Evolutionary conservation across 2,113 vertebrate species (phyloP).

Genomic region (Tiliqua scincoides): DNA sequence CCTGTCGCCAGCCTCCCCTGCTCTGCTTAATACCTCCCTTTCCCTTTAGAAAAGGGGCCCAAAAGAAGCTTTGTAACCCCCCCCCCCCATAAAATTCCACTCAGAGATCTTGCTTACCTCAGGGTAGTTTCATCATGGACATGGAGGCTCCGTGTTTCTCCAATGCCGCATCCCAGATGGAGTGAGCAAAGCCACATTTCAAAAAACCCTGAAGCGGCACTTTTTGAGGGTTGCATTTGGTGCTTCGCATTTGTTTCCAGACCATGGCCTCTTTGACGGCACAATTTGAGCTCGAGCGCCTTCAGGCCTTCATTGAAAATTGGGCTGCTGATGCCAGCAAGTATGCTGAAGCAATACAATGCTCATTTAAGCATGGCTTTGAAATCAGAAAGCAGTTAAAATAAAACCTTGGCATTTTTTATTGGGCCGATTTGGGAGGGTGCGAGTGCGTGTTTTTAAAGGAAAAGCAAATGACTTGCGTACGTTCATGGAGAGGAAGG

Average conservation of each 20-base stretch:
- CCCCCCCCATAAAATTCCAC: too few species aligned
- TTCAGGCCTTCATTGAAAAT: constrained; percentile 37
- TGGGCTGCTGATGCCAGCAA: constrained; percentile 49
- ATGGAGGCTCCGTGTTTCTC: too few species aligned
- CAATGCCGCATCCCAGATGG: neutral
- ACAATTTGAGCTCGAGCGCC: constrained; percentile 44
- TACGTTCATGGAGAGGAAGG: constrained; percentile 48
- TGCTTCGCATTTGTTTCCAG: constrained; percentile 53
- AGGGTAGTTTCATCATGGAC: too few species aligned
- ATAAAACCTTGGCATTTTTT: constrained; percentile 20
- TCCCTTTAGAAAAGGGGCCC: too few species aligned
- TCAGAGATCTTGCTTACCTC: too few species aligned
- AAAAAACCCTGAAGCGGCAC: constrained; percentile 43
- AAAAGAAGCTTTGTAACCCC: too few species aligned
- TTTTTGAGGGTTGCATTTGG: constrained; percentile 35
- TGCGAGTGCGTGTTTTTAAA: neutral
- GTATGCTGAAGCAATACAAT: constrained; percentile 44
- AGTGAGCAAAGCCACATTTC: constrained; percentile 42
- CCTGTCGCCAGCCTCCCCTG: too few species aligned
- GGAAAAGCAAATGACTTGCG: constrained; percentile 27
- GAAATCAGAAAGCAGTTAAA: constrained; percentile 57
- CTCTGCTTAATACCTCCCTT: too few species aligned
- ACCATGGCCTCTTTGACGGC: constrained; percentile 31
- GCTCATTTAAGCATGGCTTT: constrained; percentile 49
- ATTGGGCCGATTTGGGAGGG: constrained; percentile 52